Evolutionary conservation across 2,888 invertebrate species (phyloP).

Genomic region (Suillia variegata): DNA sequence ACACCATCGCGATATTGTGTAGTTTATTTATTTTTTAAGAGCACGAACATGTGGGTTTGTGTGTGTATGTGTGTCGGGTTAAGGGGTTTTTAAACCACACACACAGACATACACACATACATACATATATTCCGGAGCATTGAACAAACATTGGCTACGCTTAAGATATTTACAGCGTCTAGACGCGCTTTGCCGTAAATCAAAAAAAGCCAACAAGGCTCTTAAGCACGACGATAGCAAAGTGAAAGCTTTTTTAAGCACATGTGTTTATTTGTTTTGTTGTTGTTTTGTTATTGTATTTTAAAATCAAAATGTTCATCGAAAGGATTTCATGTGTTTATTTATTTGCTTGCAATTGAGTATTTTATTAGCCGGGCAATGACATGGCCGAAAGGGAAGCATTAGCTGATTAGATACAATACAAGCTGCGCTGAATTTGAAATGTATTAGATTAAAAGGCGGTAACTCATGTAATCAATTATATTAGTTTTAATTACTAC

Average conservation of each 20-base stretch:
- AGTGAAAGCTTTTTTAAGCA: not conserved
- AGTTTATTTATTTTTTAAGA: conserved; percentile 10
- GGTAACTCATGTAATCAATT: no score
- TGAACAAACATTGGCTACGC: not conserved
- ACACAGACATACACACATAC: conserved; percentile 3
- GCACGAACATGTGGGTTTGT: not conserved
- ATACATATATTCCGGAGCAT: no score
- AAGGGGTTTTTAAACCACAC: not conserved
- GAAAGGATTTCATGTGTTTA: no score
- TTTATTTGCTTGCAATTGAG: no score
- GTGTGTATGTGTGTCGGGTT: not conserved
- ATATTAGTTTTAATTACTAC: no score
- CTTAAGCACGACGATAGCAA: not conserved
- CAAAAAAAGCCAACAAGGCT: conserved; percentile 31
- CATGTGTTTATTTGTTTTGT: not conserved
- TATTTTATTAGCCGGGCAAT: no score
- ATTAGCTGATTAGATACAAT: no score
- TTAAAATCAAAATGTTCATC: no score
- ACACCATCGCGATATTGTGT: not conserved
- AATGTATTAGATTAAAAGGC: no score
- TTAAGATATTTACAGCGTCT: conserved; percentile 50
- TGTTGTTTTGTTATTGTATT: no score
- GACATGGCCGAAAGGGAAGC: no score
- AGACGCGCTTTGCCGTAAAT: conserved; percentile 44
- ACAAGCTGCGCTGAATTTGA: no score